phyloP scores from a whole-genome alignment of 2,888 invertebrate genomes.

The Nemurella pictetii region DNA sequence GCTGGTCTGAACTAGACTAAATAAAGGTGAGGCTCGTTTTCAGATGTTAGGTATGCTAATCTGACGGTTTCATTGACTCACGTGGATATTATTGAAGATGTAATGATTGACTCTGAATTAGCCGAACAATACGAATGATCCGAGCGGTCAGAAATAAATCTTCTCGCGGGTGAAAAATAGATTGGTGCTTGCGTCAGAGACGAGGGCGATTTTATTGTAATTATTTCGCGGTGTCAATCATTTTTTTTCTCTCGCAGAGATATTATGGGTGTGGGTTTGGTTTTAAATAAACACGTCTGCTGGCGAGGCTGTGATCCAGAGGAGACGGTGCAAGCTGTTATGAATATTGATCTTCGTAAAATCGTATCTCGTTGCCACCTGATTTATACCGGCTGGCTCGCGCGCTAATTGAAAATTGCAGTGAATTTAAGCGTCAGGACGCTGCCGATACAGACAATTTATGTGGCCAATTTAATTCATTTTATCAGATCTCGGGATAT shows the following conservation, averaged over 20 bases:
- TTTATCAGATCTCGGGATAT: neutral
- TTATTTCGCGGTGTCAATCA: neutral
- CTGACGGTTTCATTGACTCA: neutral
- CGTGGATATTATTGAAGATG: neutral
- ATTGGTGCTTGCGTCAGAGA: neutral
- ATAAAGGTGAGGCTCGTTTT: neutral
- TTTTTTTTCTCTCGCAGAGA: neutral
- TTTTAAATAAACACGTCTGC: neutral
- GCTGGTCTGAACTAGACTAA: neutral
- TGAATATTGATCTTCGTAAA: neutral
- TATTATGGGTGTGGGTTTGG: neutral
- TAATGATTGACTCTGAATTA: neutral
- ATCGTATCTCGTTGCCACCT: neutral
- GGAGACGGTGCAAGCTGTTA: neutral
- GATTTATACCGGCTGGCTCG: neutral
- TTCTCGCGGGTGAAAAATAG: neutral
- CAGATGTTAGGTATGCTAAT: neutral
- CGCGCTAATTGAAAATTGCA: neutral
- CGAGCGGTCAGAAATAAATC: neutral
- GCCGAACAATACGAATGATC: neutral
- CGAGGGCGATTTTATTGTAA: neutral
- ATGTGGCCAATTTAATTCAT: neutral
- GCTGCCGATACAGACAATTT: neutral
- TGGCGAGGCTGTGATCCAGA: neutral
- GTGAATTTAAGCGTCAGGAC: neutral